Conservation (phyloP, 2,113 vertebrate genomes). For the Crotalus horridus region DNA sequence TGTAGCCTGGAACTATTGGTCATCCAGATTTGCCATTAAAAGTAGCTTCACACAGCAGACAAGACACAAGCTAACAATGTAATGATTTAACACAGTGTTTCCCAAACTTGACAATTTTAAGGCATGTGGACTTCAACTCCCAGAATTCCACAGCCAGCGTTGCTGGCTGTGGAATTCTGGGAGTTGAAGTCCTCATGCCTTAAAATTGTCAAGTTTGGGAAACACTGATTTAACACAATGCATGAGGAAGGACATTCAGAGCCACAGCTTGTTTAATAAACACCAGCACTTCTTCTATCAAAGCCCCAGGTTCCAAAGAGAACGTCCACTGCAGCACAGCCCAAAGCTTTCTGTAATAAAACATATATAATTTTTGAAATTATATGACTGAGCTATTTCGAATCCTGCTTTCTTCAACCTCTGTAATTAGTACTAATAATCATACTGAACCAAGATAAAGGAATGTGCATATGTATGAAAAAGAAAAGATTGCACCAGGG, state of each 20-base stretch:
- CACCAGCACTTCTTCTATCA: not conserved
- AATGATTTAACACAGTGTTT: not conserved
- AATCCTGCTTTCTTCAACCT: not conserved
- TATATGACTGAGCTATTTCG: not conserved
- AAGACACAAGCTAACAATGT: not conserved
- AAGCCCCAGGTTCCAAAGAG: not conserved
- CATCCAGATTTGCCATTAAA: not conserved
- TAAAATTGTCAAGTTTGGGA: too few relatives aligned
- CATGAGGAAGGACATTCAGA: not conserved
- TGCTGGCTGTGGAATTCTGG: too few relatives aligned
- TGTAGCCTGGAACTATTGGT: not conserved
- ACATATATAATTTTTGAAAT: not conserved
- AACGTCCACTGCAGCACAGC: not conserved
- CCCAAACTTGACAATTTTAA: too few relatives aligned
- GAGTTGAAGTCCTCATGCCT: too few relatives aligned
- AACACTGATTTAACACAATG: not conserved
- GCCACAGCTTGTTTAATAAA: not conserved
- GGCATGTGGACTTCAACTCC: too few relatives aligned
- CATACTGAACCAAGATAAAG: not conserved
- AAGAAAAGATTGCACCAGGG: not conserved
- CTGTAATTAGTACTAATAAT: not conserved
- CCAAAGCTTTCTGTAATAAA: conserved; percentile 1
- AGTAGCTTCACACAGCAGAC: not conserved
- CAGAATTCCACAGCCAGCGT: too few relatives aligned
- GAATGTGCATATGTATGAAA: not conserved